A percentile compares a stretch with the other conserved stretches of the same genome.
phyloP scores from a whole-genome alignment of 2,113 vertebrate species.

The Gobio gobio region DNA sequence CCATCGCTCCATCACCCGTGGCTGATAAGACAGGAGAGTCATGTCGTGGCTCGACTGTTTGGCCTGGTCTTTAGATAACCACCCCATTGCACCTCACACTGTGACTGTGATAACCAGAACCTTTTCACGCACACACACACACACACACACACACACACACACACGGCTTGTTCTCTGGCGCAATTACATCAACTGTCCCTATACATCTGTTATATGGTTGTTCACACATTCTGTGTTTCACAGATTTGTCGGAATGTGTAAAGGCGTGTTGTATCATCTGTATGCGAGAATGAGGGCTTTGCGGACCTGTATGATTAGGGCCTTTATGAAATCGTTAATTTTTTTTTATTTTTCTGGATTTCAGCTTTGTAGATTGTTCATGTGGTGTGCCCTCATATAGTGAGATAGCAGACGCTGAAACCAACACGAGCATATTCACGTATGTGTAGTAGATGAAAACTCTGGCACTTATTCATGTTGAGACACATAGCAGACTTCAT shows the following conservation, averaged over 20 bases:
- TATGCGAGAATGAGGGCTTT: background rate
- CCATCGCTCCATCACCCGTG: constrained; percentile 31
- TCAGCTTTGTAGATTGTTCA: too few species aligned
- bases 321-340: too few species aligned
- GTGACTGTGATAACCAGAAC: constrained; percentile 43
- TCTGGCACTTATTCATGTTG: too few species aligned
- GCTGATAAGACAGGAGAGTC: constrained; percentile 51
- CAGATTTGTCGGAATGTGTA: background rate
- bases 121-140: background rate
- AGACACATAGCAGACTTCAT: too few species aligned
- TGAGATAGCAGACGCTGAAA: too few species aligned
- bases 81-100: constrained; percentile 23
- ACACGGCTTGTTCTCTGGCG: background rate
- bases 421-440: too few species aligned
- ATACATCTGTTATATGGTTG: background rate
- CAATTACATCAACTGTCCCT: background rate
- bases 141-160: constrained; percentile 8
- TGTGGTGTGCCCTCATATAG: too few species aligned
- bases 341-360: too few species aligned
- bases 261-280: background rate
- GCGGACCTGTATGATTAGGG: too few species aligned
- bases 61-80: constrained; percentile 49
- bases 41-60: constrained; percentile 40
- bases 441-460: too few species aligned
- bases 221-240: background rate